Evolutionary conservation across 64 coral and sea anemone species (phyloP).

Genomic region (Porites lutea): DNA sequence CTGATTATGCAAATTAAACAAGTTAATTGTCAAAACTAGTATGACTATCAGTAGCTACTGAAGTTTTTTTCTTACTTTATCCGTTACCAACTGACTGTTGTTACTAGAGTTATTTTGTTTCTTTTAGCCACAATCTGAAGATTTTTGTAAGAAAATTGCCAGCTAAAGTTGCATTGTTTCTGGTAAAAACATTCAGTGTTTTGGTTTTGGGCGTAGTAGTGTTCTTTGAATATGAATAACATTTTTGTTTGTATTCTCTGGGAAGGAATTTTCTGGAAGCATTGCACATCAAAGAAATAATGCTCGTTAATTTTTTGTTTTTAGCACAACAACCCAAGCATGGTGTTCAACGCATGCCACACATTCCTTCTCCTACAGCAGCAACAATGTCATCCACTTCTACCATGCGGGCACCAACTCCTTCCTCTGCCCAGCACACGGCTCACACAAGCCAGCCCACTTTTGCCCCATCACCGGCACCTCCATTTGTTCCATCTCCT

Average conservation of each 20-base stretch:
- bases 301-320: background rate
- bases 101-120: too few species aligned
- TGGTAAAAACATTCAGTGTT: too few species aligned
- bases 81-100: too few species aligned
- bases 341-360: conserved; percentile 39
- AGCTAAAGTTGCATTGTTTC: too few species aligned
- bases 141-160: too few species aligned
- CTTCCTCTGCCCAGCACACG: conserved; percentile 64
- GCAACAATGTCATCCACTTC: conserved; percentile 22
- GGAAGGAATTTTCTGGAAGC: background rate
- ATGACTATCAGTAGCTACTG: too few species aligned
- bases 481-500: conserved; percentile 66
- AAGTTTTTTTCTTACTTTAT: too few species aligned
- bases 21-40: too few species aligned
- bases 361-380: conserved; percentile 66
- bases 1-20: too few species aligned
- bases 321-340: conserved; percentile 21
- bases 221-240: background rate
- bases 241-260: background rate
- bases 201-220: too few species aligned
- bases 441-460: conserved; percentile 67
- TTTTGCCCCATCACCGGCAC: conserved; percentile 77
- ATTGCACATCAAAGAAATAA: too few species aligned
- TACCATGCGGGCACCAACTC: conserved; percentile 45
- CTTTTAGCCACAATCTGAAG: too few species aligned